Evolutionary conservation across 2,797 vertebrate genomes (phyloP).

Genomic region (Acanthopagrus latus): DNA sequence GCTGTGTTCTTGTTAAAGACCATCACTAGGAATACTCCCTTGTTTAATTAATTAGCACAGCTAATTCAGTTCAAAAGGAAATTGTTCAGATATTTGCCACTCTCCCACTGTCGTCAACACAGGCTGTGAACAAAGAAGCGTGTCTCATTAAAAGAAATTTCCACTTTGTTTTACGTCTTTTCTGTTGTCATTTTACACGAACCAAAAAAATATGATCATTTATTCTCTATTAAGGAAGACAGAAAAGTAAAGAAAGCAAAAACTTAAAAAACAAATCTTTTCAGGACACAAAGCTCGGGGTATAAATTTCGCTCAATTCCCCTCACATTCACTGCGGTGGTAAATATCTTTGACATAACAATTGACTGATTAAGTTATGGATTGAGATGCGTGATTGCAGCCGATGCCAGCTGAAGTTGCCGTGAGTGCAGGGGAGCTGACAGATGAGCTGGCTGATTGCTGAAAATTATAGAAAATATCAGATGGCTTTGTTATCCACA

Average conservation of each 20-base stretch:
- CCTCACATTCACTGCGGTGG: constrained; percentile 13
- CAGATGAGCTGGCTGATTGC: constrained; percentile 58
- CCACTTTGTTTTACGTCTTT: constrained; percentile 20
- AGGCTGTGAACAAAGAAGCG: constrained; percentile 37
- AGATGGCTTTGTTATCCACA: constrained; percentile 61
- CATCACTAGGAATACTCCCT: constrained; percentile 29
- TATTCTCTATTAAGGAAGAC: constrained; percentile 6
- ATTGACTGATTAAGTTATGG: constrained; percentile 44
- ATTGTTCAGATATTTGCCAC: constrained; percentile 42
- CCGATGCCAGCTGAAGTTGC: constrained; percentile 48
- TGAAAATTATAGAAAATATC: constrained; percentile 66
- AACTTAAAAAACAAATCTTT: no score
- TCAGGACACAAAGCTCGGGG: constrained; percentile 14
- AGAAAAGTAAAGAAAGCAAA: not conserved
- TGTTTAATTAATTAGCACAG: constrained; percentile 55
- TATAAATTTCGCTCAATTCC: not conserved
- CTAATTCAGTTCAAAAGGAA: constrained; percentile 55
- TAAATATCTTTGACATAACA: constrained; percentile 30
- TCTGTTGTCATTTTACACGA: not conserved
- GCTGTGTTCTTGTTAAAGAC: constrained; percentile 35
- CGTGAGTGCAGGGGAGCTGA: constrained; percentile 30
- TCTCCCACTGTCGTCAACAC: constrained; percentile 28
- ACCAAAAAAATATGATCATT: not conserved
- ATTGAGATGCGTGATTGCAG: constrained; percentile 50
- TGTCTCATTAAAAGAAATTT: not conserved